Base-by-base conservation (phyloP, 2,888 invertebrate genomes). In the Smittia sp. region DNA sequence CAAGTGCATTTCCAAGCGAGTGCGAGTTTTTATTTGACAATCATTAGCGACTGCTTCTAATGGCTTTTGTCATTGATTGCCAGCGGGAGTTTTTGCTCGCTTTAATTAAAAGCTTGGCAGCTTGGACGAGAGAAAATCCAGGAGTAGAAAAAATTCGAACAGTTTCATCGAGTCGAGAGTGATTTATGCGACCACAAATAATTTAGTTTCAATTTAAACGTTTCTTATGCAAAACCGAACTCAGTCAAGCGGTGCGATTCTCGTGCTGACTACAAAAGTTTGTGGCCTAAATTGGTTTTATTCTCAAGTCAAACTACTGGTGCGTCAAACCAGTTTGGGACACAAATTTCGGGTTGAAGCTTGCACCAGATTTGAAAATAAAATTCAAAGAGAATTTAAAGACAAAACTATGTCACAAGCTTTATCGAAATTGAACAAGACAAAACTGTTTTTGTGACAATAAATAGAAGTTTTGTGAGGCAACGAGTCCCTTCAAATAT, bases 71-170 rank as follows among this genome's bases (percentile, higher is more conserved):
- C 58, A 18, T 46, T 46, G 46, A 46, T 46, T 46, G 46, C 15
- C 46, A 46, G 4, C n/a, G 11, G 11, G 2, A 6, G n/a, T 46
- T 46, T 46, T 46, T 46, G 13, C 46, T n/a, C 46, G 15, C 2
- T 46, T 46, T 46, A 46, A 46, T 46, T 46, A n/a, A 46, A 46
- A 46, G 15, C 46, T 46, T 46, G 46, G n/a, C 46, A 46, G 46
- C 11, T 3, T 6, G 46, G 6, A 11, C 46, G 11, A 46, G 2
- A 46, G 13, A 46, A 11, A n/a, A 46, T 32, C 9, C 32, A 46
- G n/a, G n/a, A 46, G n/a, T 46, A 46, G n/a, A 46, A 46, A 46
- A 46, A 6, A 11, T 3, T 6, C 13, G n/a, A 13, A 46, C n/a
- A 46, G 46, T 46, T 46, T 46, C 46, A n/a, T 46, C 32, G 32